These are phyloP conservation scores for Sylvia borin DNA, from an alignment of 2,797 vertebrate species.

Conservation along the genomic window DNA sequence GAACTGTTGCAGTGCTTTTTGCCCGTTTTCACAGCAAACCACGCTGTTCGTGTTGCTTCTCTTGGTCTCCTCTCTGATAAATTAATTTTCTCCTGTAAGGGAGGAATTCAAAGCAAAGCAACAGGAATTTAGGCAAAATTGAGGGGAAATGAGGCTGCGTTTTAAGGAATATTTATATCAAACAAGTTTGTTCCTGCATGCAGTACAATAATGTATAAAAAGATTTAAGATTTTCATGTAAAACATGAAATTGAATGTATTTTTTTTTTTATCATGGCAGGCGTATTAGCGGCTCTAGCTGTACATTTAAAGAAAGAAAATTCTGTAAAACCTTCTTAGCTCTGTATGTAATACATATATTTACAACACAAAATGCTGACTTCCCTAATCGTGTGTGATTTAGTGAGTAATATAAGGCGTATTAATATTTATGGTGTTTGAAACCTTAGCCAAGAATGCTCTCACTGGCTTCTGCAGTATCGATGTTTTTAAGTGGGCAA, in stretches of 20 bases:
- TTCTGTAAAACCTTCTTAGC: background rate
- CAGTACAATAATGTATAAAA: background rate
- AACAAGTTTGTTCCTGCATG: background rate
- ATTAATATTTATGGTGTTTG: background rate
- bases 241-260: background rate
- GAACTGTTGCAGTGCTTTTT: background rate
- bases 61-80: conserved; percentile 28
- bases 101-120: conserved; percentile 22
- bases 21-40: conserved; percentile 57
- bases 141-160: background rate
- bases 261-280: background rate
- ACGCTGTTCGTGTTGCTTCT: background rate
- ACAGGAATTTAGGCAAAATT: background rate
- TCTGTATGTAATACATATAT: background rate
- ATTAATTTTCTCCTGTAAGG: background rate
- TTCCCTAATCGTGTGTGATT: background rate
- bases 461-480: background rate
- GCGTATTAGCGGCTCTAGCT: background rate
- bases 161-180: background rate
- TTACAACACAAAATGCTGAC: background rate
- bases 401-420: background rate
- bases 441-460: background rate
- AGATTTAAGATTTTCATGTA: background rate
- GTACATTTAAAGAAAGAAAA: background rate
- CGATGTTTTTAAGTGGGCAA: background rate